Conservation (phyloP, 2,797 vertebrate species). For the Tragopan temminckii region DNA sequence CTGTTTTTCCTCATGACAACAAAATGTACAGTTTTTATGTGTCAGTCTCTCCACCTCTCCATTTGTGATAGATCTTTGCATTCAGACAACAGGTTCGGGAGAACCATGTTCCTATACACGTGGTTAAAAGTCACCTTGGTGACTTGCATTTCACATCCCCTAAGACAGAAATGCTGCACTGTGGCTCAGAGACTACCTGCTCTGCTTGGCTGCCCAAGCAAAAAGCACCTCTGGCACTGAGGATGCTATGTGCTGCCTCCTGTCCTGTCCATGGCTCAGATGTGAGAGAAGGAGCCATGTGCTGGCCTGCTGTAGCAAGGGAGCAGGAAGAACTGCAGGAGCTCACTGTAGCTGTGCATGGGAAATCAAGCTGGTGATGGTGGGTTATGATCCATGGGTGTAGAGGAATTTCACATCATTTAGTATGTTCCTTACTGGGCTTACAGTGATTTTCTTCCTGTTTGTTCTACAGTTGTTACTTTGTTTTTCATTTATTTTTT, state of each 20-base stretch:
- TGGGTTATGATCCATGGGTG: neutral
- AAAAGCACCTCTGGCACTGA: fast-evolving
- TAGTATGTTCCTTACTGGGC: neutral
- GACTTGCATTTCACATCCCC: fast-evolving
- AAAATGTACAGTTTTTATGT: neutral
- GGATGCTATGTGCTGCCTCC: neutral
- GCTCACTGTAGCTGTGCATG: neutral
- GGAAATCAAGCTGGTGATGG: neutral
- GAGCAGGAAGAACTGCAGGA: neutral
- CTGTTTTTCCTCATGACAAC: neutral
- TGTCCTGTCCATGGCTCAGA: fast-evolving
- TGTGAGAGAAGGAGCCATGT: fast-evolving
- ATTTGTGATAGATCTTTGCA: fast-evolving
- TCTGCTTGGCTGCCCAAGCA: neutral
- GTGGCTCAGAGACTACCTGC: neutral
- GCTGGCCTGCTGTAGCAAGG: fast-evolving
- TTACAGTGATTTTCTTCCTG: constrained; percentile 43
- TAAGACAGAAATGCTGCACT: neutral
- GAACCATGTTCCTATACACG: fast-evolving
- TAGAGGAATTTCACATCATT: constrained; percentile 7
- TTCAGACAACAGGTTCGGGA: neutral
- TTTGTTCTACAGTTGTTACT: constrained; percentile 28
- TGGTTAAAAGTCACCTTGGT: neutral
- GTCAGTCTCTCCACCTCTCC: neutral
- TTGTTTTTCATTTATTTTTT: neutral